A percentile compares a stretch with the other conserved stretches of the same genome.
These are phyloP conservation scores for Priocnemis perturbator DNA, from an alignment of 2,888 invertebrate genomes.

Conservation along the genomic window DNA sequence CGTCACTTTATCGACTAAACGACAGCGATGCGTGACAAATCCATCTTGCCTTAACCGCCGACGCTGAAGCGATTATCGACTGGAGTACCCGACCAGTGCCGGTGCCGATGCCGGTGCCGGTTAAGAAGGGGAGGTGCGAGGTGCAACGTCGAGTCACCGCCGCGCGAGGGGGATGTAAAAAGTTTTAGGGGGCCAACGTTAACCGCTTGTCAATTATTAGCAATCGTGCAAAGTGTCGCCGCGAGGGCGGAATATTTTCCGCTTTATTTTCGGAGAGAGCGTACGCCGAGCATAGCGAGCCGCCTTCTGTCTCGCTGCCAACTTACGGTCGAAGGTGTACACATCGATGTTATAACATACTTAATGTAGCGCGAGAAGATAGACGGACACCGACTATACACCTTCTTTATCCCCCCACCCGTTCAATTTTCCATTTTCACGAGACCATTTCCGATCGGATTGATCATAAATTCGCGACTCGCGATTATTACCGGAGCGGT, in stretches of 20 bases:
- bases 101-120: conserved; percentile 2
- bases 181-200: neutral
- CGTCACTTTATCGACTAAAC: conserved; percentile 73
- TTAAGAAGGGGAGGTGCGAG: neutral
- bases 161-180: neutral
- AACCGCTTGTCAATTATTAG: neutral
- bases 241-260: no score
- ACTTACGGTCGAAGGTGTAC: no score
- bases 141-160: neutral
- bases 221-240: neutral
- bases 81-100: conserved; percentile 14
- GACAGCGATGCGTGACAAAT: conserved; percentile 73
- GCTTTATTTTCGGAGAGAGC: no score
- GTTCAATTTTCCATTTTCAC: no score
- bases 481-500: neutral
- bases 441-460: no score
- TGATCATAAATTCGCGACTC: no score
- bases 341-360: no score
- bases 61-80: conserved; percentile 58
- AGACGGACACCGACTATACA: no score
- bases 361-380: no score
- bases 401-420: no score
- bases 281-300: no score
- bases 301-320: no score
- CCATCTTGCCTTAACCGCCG: conserved; percentile 67